Percentiles rank a stretch among this genome's conserved stretches.
These are phyloP conservation scores for Thaleichthys pacificus DNA, from an alignment of 2,797 vertebrate genomes.

Conservation along the genomic window DNA sequence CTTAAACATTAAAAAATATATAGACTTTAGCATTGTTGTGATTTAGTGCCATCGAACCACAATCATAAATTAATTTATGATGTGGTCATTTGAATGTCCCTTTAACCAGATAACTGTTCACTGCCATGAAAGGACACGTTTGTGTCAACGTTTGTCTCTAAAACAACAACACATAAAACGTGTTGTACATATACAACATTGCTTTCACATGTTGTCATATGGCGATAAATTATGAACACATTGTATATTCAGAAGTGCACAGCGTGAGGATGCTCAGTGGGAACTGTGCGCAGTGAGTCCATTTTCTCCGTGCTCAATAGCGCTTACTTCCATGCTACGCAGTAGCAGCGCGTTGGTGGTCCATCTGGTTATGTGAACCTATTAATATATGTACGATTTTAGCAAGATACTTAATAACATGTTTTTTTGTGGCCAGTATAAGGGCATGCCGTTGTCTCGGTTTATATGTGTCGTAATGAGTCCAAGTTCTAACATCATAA, in stretches of 20 bases:
- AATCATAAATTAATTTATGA: too few species aligned
- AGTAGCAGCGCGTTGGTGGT: constrained; percentile 48
- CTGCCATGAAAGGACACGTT: too few species aligned
- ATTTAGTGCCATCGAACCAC: too few species aligned
- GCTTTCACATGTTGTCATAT: too few species aligned
- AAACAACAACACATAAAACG: too few species aligned
- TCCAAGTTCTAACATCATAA: not conserved
- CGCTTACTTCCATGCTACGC: not conserved
- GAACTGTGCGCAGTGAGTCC: not conserved
- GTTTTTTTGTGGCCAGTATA: constrained; percentile 13
- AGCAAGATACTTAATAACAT: constrained; percentile 37
- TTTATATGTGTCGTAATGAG: not conserved
- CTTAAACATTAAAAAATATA: too few species aligned
- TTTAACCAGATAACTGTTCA: too few species aligned
- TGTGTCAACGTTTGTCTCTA: too few species aligned
- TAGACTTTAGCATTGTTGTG: too few species aligned
- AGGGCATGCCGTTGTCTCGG: not conserved
- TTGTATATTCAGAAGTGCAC: too few species aligned
- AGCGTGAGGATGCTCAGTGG: not conserved
- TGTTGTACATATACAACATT: too few species aligned
- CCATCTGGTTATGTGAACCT: constrained; percentile 44
- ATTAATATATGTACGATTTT: constrained; percentile 30
- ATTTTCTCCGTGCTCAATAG: not conserved
- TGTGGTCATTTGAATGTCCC: too few species aligned
- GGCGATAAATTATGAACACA: not conserved